A percentile compares a stretch with the other conserved stretches of the same genome.
Evolutionary conservation across 92 coral and sea anemone genomes (phyloP).

Genomic region (Chrysogorgia sp.): DNA sequence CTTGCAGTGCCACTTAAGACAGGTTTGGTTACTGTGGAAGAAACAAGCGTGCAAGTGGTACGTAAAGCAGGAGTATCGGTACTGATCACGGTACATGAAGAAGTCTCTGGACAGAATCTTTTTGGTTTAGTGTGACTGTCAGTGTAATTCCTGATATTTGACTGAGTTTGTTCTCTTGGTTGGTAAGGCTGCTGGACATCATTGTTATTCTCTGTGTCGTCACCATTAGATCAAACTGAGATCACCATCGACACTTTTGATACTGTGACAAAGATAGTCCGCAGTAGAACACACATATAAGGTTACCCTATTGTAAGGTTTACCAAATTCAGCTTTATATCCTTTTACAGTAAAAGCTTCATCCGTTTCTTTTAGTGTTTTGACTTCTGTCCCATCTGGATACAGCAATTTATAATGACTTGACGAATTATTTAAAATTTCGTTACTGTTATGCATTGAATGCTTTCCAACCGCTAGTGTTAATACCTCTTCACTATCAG

Average conservation of each 20-base stretch:
- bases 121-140: neutral
- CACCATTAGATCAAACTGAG: slow-evolving; percentile 35
- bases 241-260: slow-evolving; percentile 22
- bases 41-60: slow-evolving; percentile 10
- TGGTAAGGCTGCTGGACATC: slow-evolving; percentile 28
- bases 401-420: slow-evolving; percentile 51
- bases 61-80: slow-evolving; percentile 21
- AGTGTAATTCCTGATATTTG: slow-evolving; percentile 41
- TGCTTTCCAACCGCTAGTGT: slow-evolving; percentile 57
- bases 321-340: slow-evolving; percentile 62
- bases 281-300: slow-evolving; percentile 53
- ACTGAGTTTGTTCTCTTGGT: slow-evolving; percentile 37
- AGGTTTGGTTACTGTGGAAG: slow-evolving; percentile 26
- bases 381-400: slow-evolving; percentile 59
- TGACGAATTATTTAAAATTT: slow-evolving; percentile 44
- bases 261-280: slow-evolving; percentile 39
- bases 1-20: slow-evolving; percentile 28
- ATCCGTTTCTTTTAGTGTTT: slow-evolving; percentile 53
- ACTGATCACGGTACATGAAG: too few relatives aligned
- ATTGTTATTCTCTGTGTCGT: slow-evolving; percentile 36
- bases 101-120: neutral
- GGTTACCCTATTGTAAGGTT: slow-evolving; percentile 61
- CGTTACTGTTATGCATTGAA: slow-evolving; percentile 59
- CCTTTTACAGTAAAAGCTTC: slow-evolving; percentile 48
- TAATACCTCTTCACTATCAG: slow-evolving; percentile 57